A percentile compares a stretch with the other conserved stretches of the same genome.
phyloP scores from a whole-genome alignment of 2,888 invertebrate species.

The Acleris cristana region DNA sequence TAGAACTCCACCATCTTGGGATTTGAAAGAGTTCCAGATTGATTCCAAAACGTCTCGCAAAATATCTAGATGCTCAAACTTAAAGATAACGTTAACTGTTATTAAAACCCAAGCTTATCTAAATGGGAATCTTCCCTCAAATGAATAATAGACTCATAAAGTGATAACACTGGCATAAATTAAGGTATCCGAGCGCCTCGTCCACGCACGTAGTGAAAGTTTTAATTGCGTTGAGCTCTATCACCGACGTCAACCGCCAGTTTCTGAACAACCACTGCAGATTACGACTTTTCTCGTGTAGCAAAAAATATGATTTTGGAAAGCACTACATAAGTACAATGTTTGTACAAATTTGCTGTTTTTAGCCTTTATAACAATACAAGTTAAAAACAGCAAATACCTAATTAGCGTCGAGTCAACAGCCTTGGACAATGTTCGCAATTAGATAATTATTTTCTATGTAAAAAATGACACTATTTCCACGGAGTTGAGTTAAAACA shows the following conservation, averaged over 20 bases:
- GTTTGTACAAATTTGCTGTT: no score
- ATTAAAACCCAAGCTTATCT: constrained; percentile 50
- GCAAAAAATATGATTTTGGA: constrained; percentile 14
- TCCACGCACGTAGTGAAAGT: constrained; percentile 83
- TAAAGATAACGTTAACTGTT: constrained; percentile 38
- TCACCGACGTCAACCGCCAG: constrained; percentile 76
- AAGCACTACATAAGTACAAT: constrained; percentile 8
- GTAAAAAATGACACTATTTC: constrained; percentile 65
- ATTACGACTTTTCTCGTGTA: constrained; percentile 50
- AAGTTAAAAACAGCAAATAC: constrained; percentile 24
- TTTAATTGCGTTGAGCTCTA: constrained; percentile 83
- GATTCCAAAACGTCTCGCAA: constrained; percentile 10
- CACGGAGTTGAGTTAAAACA: constrained; percentile 66
- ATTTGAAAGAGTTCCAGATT: not conserved
- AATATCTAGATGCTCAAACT: constrained; percentile 15
- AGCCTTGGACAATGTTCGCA: constrained; percentile 26
- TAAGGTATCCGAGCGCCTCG: constrained; percentile 74
- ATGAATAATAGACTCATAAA: constrained; percentile 80
- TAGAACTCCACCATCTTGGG: not conserved
- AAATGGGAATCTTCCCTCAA: constrained; percentile 67
- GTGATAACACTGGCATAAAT: constrained; percentile 79
- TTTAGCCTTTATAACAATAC: not conserved
- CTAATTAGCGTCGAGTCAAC: constrained; percentile 29
- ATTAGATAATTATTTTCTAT: constrained; percentile 20
- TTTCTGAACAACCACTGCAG: constrained; percentile 66